Evolutionary conservation across 2,113 vertebrate genomes (phyloP), one percentile per base, ranked within the genome.

Genomic region (Brachyistius frenatus): DNA sequence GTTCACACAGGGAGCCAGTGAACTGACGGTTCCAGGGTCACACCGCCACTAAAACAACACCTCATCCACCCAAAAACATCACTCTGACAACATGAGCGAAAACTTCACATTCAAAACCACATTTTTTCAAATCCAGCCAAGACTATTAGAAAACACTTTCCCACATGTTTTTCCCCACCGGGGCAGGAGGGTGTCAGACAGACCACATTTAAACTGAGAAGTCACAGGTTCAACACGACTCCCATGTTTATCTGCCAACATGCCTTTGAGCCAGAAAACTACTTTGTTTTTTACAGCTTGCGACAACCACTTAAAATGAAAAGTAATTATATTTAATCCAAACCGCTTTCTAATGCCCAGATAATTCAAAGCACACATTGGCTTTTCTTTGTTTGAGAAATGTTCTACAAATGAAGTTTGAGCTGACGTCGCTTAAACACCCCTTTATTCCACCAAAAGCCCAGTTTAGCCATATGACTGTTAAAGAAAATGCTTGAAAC

Each of bases 31-130:
- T 80, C 49, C 70, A 1, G 65, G 73, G 76, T 81, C 81, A 66
- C 73, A 10, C 7, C 52, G 3, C 47, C n/a, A 2, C 69, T 85
- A 50, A 79, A 88, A 88, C 67, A 89, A 87, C 73, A 91, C 57
- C 58, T 53, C 46, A 0, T 55, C 60, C 61, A 5, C 54, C 83
- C 83, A 86, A 78, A 78, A 86, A 76, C 67, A 88, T 66, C 77
- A 77, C 60, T 81, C 53, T 56, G 64, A 76, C 73, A 71, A 62
- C 68, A 54, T 56, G 70, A 83, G 69, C 58, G 14, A 69, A 46
- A 37, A 23, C 23, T 31, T 31, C 61, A 47, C 30, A 2, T 23
- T 75, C 32, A 53, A 44, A 81, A 39, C 76, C 63, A 58, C 54
- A 61, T 16, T 9, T 16, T 9, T 46, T 63, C 66, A 55, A 2